phyloP scores from a whole-genome alignment of 2,888 invertebrate species.

The Gandaritis pyraliata region DNA sequence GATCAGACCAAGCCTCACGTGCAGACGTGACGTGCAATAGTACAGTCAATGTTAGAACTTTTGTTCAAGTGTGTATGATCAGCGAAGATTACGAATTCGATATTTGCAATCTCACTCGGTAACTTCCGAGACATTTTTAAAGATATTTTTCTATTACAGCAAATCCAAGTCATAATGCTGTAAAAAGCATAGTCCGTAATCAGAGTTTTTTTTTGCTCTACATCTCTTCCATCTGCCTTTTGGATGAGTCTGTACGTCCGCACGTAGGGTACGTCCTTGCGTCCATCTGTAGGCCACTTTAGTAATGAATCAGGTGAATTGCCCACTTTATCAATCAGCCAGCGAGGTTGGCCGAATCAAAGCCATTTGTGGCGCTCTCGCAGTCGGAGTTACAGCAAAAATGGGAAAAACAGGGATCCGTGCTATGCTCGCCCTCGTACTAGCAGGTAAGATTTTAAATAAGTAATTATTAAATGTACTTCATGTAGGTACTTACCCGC shows the following conservation, averaged over 20 bases:
- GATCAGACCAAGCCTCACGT: conserved; percentile 21
- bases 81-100: too few species aligned
- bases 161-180: too few species aligned
- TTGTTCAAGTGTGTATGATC: too few species aligned
- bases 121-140: too few species aligned
- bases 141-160: too few species aligned
- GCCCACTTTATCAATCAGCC: conserved; percentile 76
- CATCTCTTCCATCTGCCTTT: neutral
- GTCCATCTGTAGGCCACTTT: conserved; percentile 62
- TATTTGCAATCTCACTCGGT: too few species aligned
- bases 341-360: conserved; percentile 39
- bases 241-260: conserved; percentile 27
- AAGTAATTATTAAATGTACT: too few species aligned
- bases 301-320: conserved; percentile 66
- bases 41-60: conserved; percentile 7
- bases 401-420: conserved; percentile 39
- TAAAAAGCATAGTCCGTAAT: too few species aligned
- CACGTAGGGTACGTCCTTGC: conserved; percentile 66
- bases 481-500: too few species aligned
- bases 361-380: conserved; percentile 28
- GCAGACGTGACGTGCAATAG: conserved; percentile 12
- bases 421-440: conserved; percentile 40
- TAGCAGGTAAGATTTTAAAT: conserved; percentile 43
- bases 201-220: too few species aligned
- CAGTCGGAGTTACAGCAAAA: conserved; percentile 41